A percentile compares a stretch with the other conserved stretches of the same genome.
phyloP scores from a whole-genome alignment of 2,888 invertebrate species.

The Tetranychus piercei region DNA sequence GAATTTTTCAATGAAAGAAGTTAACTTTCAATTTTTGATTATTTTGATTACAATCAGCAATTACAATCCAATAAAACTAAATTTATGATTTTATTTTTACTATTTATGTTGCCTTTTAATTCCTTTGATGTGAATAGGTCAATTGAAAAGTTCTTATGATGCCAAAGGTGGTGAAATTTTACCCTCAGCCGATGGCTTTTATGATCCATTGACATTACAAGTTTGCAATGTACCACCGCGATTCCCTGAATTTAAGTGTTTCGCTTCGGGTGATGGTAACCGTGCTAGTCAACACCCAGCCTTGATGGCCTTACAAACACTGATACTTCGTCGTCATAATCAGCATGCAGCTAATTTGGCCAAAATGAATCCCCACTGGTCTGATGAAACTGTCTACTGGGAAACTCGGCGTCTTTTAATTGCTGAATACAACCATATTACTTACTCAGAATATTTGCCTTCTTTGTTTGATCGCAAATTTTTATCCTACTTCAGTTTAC shows the following conservation, averaged over 20 bases:
- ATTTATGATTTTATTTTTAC: background rate
- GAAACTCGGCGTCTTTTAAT: conserved; percentile 39
- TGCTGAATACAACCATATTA: conserved; percentile 23
- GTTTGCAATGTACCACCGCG: conserved; percentile 16
- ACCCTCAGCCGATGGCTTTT: conserved; percentile 5
- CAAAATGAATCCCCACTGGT: conserved; percentile 53
- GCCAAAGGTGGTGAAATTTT: conserved; percentile 15
- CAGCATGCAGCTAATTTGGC: conserved; percentile 45
- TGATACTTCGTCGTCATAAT: conserved; percentile 74
- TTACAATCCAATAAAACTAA: too few relatives aligned
- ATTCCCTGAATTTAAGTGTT: conserved; percentile 18
- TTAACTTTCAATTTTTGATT: too few relatives aligned
- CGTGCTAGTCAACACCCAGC: conserved; percentile 20
- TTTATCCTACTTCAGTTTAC: conserved; percentile 19
- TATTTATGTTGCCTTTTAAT: background rate
- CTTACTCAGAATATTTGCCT: conserved; percentile 24
- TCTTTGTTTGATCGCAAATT: conserved; percentile 24
- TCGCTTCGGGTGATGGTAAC: conserved; percentile 18
- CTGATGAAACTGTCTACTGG: conserved; percentile 55
- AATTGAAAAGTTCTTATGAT: background rate
- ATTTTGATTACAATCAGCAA: too few relatives aligned
- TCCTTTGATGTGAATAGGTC: background rate
- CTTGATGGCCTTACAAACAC: conserved; percentile 45
- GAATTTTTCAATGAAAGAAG: too few relatives aligned
- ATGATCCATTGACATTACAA: conserved; percentile 9